Evolutionary conservation across 2,113 vertebrate species (phyloP), one percentile per base, ranked within the genome.

Genomic region (Nymphicus hollandicus): DNA sequence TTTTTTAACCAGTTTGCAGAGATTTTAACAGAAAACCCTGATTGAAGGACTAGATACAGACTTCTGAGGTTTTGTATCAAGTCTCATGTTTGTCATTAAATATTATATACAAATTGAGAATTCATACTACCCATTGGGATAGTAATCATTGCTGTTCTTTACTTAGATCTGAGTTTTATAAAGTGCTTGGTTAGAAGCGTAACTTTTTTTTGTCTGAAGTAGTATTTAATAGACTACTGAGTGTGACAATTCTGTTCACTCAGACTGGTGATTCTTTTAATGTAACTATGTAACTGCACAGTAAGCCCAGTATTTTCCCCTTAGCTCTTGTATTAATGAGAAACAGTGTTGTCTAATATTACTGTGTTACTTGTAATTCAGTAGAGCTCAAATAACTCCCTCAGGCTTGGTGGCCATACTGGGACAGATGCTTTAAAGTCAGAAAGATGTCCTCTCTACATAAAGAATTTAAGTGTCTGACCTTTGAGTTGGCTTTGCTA

Each of bases 301-400:
- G 33, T 81, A 66, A 88, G 56, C 33, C 33, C 33, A 10, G 2
- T 81, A 77, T 88, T 93, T 93, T 35, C 61, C 82, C 77, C 39
- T 91, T 77, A 85, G 85, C 88, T 71, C 58, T 95, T 73, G 55
- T 89, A 25, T 90, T 96, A 95, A 92, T 92, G 80, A 93, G 84
- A 93, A 96, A 76, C 81, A 88, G 69, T 74, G n/a, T 93, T 96
- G 64, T 95, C 76, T 86, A 71, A 68, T 91, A 83, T 86, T 88
- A 35, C 68, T 86, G 43, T 65, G 66, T 83, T 96, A 47, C 52
- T 89, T 95, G 76, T 89, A 93, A 77, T 93, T 70, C 78, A 91
- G 46, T 60, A 53, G 50, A 58, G 85, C 82, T 94, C 80, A 61
- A 56, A 90, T 86, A 81, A 55, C 72, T 92, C 90, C 88, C 88